These are phyloP conservation scores for Sorex araneus DNA, from an alignment of 2,113 vertebrate species.

Conservation along the genomic window DNA sequence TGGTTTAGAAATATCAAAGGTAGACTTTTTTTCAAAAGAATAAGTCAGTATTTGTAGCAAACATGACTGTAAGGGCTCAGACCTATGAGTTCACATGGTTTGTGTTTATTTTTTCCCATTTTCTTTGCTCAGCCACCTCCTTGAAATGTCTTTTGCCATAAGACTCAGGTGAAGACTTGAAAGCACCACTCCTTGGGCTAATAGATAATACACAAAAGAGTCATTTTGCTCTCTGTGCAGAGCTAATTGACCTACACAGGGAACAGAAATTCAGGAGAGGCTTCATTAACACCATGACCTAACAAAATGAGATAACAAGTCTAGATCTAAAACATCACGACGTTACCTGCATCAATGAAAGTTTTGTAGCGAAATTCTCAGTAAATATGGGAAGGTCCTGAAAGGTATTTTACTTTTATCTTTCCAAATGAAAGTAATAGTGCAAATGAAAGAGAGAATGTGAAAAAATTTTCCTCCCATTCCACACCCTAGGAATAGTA, in stretches of 20 bases:
- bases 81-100: not conserved
- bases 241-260: constrained; percentile 28
- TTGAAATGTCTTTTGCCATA: not conserved
- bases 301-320: not conserved
- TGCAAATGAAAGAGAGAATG: constrained; percentile 47
- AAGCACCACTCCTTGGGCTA: not conserved
- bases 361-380: not conserved
- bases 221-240: constrained; percentile 8
- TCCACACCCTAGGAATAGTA: not conserved
- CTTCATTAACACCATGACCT: not conserved
- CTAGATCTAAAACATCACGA: not conserved
- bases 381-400: not conserved
- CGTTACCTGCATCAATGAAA: not conserved
- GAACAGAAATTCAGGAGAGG: constrained; percentile 22
- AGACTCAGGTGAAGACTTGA: not conserved
- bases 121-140: not conserved
- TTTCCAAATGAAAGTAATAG: not conserved
- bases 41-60: constrained; percentile 18
- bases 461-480: not conserved
- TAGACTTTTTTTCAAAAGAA: constrained; percentile 26
- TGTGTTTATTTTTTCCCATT: not conserved
- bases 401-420: not conserved
- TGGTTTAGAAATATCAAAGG: constrained; percentile 32
- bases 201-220: not conserved
- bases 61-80: not conserved